Percentiles rank a stretch among this genome's conserved stretches.
phyloP scores from a whole-genome alignment of 2,888 invertebrate species.

The Heliconius aoede region DNA sequence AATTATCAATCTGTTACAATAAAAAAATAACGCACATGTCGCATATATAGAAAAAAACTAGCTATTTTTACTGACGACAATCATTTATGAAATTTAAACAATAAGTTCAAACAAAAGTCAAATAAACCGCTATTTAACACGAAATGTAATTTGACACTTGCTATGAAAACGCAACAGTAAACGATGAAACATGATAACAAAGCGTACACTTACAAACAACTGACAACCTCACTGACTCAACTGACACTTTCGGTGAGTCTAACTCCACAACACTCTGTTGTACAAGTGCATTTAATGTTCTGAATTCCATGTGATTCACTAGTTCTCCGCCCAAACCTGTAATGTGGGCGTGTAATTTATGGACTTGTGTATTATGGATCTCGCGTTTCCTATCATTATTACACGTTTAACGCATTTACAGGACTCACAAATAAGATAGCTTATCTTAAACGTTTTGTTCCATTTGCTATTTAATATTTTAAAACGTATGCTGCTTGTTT shows the following conservation, averaged over 20 bases:
- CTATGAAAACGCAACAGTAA: not conserved
- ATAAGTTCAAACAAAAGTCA: not conserved
- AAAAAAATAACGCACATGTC: not conserved
- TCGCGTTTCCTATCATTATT: conserved; percentile 38
- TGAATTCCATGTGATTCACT: conserved; percentile 45
- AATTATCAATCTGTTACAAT: too few relatives aligned
- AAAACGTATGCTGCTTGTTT: conserved; percentile 19
- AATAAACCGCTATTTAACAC: not conserved
- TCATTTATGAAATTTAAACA: not conserved
- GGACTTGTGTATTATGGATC: conserved; percentile 32
- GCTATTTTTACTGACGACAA: not conserved
- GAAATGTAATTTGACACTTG: not conserved
- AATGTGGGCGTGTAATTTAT: conserved; percentile 40
- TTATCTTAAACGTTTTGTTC: conserved; percentile 27
- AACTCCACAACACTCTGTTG: conserved; percentile 25
- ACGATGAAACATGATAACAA: not conserved
- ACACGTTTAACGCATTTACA: conserved; percentile 39
- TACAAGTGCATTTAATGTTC: conserved; percentile 47
- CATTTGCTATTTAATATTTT: conserved; percentile 20
- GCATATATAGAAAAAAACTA: not conserved
- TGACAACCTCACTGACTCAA: not conserved
- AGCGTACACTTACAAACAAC: not conserved
- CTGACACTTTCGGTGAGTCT: conserved; percentile 34
- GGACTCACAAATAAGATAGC: conserved; percentile 34
- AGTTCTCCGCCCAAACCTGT: conserved; percentile 39